phyloP scores from a whole-genome alignment of 2,888 invertebrate species.

The Drosophila dives region DNA sequence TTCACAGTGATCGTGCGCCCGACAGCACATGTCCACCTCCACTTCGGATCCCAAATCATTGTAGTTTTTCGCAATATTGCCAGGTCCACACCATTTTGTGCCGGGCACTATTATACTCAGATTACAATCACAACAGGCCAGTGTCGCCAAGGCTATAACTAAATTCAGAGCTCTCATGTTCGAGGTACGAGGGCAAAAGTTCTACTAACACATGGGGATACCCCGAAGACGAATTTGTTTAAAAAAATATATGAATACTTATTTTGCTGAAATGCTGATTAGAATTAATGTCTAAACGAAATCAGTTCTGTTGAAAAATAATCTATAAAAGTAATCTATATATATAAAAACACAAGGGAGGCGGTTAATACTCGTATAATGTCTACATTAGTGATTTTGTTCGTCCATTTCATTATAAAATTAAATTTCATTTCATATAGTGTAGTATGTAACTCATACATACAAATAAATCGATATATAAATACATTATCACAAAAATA shows the following conservation, averaged over 20 bases:
- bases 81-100: conserved; percentile 97
- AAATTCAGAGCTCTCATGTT: conserved; percentile 37
- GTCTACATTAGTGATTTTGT: conserved; percentile 42
- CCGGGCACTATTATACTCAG: conserved; percentile 86
- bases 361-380: conserved; percentile 32
- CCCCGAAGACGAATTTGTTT: not conserved
- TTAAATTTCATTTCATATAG: conserved; percentile 11
- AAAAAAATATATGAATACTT: not conserved
- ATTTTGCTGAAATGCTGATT: conserved; percentile 52
- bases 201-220: conserved; percentile 45
- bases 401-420: conserved; percentile 40
- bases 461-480: conserved; percentile 4
- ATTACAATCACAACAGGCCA: conserved; percentile 21
- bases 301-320: conserved; percentile 13
- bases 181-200: conserved; percentile 19
- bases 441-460: not conserved
- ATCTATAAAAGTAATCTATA: conserved; percentile 19
- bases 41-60: conserved; percentile 86
- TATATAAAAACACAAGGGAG: not conserved
- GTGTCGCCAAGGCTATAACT: conserved; percentile 23
- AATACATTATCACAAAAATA: not conserved
- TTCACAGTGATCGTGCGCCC: conserved; percentile 89
- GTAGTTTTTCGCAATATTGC: conserved; percentile 91
- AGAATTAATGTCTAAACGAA: conserved; percentile 22
- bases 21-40: conserved; percentile 92